A percentile compares a stretch with the other conserved stretches of the same genome.
Conservation (phyloP, 2,113 vertebrate genomes). For the Hemiprocne comata region DNA sequence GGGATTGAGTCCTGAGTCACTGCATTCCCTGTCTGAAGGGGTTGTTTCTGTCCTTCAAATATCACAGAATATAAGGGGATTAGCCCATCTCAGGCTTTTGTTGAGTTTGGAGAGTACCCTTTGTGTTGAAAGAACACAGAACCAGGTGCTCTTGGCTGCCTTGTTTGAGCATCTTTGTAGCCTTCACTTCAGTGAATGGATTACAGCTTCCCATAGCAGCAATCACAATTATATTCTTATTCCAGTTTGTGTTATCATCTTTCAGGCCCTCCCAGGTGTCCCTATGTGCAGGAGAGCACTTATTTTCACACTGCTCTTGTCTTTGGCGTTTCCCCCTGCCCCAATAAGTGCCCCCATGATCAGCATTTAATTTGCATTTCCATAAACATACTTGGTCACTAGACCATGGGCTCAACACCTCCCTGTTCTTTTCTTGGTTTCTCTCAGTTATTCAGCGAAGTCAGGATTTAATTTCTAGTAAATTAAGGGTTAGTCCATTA, state of each 20-base stretch:
- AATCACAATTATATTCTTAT: neutral
- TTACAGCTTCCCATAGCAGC: neutral
- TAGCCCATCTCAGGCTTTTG: too few relatives aligned
- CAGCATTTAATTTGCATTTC: neutral
- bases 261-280: neutral
- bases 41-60: too few relatives aligned
- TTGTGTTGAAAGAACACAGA: too few relatives aligned
- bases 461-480: neutral
- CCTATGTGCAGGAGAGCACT: fast-evolving
- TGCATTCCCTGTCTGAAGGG: neutral
- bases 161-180: too few relatives aligned
- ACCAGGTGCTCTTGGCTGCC: neutral
- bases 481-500: neutral
- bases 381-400: neutral
- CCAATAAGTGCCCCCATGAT: neutral
- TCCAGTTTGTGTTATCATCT: neutral
- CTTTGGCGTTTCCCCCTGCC: neutral
- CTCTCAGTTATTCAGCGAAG: too few relatives aligned
- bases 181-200: neutral
- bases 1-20: neutral
- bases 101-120: too few relatives aligned
- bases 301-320: neutral
- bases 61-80: neutral
- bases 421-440: neutral
- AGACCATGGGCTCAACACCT: too few relatives aligned